Percentiles rank a stretch among this genome's conserved stretches.
These are phyloP conservation scores for Podarcis raffonei DNA, from an alignment of 2,113 vertebrate species.

Conservation along the genomic window DNA sequence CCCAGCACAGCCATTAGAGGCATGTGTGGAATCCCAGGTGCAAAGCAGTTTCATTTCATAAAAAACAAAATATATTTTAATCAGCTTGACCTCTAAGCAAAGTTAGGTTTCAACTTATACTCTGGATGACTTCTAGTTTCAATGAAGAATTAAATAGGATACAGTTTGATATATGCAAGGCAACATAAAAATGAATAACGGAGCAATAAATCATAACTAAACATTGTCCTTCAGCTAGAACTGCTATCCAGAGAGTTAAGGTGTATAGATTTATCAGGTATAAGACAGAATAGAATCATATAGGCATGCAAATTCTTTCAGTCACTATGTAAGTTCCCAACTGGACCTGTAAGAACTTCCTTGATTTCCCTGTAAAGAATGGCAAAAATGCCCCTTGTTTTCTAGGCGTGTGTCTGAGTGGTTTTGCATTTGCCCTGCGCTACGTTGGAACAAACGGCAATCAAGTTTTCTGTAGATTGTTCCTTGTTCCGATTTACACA, in stretches of 20 bases:
- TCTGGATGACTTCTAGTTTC: conserved; percentile 30
- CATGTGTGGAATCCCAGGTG: not conserved
- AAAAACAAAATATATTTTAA: not conserved
- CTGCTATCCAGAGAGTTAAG: not conserved
- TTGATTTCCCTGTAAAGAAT: not conserved
- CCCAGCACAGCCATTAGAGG: no score
- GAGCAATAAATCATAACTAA: not conserved
- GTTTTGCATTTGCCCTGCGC: no score
- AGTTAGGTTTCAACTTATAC: conserved; percentile 1
- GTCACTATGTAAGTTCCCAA: not conserved
- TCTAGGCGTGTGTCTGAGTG: no score
- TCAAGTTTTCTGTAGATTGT: no score
- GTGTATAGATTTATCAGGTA: not conserved
- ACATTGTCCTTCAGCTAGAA: not conserved
- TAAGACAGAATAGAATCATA: not conserved
- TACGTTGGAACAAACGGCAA: no score
- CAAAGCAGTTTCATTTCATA: not conserved
- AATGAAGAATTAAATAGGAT: not conserved
- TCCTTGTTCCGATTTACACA: no score
- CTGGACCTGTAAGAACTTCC: not conserved
- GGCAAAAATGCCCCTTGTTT: no score
- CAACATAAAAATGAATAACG: not conserved
- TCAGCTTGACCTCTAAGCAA: not conserved
- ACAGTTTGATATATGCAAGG: not conserved
- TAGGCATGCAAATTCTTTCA: not conserved